Percentiles rank a stretch among this genome's conserved stretches.
Conservation (phyloP, 2,113 vertebrate genomes). For the Albula glossodonta region DNA sequence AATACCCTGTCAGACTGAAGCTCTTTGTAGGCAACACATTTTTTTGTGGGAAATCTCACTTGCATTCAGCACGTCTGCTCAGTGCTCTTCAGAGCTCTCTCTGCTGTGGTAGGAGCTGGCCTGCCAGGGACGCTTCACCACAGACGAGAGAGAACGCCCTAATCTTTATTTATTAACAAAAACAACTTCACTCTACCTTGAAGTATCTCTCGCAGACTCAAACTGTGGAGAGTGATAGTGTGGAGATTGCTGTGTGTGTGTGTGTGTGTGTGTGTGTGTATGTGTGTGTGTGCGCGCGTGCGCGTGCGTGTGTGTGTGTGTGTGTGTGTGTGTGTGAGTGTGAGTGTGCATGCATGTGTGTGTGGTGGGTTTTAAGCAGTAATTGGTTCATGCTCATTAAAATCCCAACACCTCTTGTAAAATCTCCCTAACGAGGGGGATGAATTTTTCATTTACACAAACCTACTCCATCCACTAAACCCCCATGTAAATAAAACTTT, state of each 20-base stretch:
- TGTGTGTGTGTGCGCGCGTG: background rate
- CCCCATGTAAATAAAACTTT: conserved; percentile 92
- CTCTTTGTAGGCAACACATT: conserved; percentile 15
- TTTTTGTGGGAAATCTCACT: background rate
- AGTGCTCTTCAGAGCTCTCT: background rate
- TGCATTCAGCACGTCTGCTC: conserved; percentile 1
- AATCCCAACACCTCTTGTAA: conserved; percentile 87
- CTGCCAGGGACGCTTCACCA: conserved; percentile 15
- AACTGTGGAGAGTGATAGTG: conserved; percentile 50
- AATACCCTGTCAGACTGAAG: conserved; percentile 15
- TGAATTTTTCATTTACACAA: conserved; percentile 94
- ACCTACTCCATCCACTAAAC: conserved; percentile 82
- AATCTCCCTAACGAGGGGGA: conserved; percentile 86
- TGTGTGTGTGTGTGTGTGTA: background rate
- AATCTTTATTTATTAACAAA: conserved; percentile 74
- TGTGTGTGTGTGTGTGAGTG: conserved; percentile 24
- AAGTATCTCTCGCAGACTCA: conserved; percentile 64
- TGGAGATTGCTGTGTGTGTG: conserved; percentile 49
- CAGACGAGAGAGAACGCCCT: conserved; percentile 61
- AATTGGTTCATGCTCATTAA: conserved; percentile 91
- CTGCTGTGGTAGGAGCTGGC: background rate
- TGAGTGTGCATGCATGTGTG: conserved; percentile 9
- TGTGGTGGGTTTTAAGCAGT: conserved; percentile 73
- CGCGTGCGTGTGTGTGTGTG: conserved; percentile 26
- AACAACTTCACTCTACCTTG: conserved; percentile 66